Conservation (phyloP, 2,888 invertebrate species). For the Horisme vitalbata region DNA sequence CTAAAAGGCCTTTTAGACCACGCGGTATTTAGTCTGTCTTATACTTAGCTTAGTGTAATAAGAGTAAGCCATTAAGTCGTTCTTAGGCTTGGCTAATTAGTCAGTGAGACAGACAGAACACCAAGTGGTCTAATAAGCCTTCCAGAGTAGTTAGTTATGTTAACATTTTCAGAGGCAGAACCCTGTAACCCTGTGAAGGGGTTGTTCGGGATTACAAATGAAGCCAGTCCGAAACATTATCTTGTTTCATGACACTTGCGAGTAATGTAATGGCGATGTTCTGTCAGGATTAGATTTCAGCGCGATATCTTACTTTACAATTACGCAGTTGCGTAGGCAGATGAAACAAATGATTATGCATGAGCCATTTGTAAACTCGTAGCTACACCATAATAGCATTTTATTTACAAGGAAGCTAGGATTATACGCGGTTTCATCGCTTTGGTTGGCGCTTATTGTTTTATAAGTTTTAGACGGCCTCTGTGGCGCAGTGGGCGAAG, state of each 20-base stretch:
- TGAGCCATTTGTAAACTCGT: conserved; percentile 46
- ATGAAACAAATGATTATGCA: conserved; percentile 45
- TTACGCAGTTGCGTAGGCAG: conserved; percentile 47
- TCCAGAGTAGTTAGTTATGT: no score
- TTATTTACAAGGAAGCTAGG: conserved; percentile 42
- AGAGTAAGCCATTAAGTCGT: no score
- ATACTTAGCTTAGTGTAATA: no score
- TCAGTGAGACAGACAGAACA: no score
- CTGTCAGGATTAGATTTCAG: conserved; percentile 16
- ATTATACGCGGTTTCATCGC: conserved; percentile 27
- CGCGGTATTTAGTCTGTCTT: no score
- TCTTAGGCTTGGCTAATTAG: no score
- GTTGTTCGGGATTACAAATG: no score
- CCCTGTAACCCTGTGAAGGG: no score
- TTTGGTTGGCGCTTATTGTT: conserved; percentile 20
- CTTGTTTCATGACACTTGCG: conserved; percentile 9
- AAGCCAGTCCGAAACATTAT: background rate
- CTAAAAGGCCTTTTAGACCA: no score
- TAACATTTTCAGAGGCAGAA: no score
- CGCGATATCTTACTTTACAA: conserved; percentile 14
- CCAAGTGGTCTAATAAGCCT: no score
- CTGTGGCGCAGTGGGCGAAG: no score
- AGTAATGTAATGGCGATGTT: conserved; percentile 9
- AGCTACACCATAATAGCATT: conserved; percentile 36
- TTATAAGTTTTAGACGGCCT: conserved; percentile 24